Evolutionary conservation across 1,140 invertebrate species (phyloP).

Genomic region (Maconellicoccus hirsutus): DNA sequence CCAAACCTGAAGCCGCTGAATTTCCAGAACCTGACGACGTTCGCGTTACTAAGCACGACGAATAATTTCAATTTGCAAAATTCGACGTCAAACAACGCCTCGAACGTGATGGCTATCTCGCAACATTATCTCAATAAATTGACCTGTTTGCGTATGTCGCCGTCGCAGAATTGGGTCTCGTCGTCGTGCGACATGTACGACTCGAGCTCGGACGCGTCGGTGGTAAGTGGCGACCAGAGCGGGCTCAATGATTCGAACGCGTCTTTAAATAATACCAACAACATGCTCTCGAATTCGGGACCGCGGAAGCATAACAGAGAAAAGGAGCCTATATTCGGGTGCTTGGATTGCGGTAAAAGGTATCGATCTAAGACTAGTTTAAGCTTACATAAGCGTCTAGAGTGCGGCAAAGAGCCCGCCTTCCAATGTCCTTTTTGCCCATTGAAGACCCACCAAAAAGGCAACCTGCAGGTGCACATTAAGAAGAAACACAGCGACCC

Average conservation of each 20-base stretch:
- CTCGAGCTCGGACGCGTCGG: slow-evolving; percentile 25
- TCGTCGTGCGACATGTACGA: slow-evolving; percentile 24
- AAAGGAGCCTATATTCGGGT: slow-evolving; percentile 31
- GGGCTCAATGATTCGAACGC: not conserved
- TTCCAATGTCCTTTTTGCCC: slow-evolving; percentile 42
- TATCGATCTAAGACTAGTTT: slow-evolving; percentile 41
- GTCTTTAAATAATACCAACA: slow-evolving; percentile 23
- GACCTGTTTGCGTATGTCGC: slow-evolving; percentile 12
- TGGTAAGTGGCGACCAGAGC: not conserved
- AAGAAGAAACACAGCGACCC: slow-evolving; percentile 34
- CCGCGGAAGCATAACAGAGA: slow-evolving; percentile 26
- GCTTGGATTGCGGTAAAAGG: slow-evolving; percentile 36
- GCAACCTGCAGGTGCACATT: slow-evolving; percentile 39
- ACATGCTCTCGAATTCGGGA: slow-evolving; percentile 22
- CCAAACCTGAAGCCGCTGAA: slow-evolving; percentile 11
- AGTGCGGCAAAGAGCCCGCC: slow-evolving; percentile 43
- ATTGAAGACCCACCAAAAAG: slow-evolving; percentile 40
- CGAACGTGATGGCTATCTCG: slow-evolving; percentile 27
- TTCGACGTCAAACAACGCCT: not conserved
- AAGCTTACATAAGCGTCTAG: slow-evolving; percentile 41
- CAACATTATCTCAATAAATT: slow-evolving; percentile 28
- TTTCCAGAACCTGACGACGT: slow-evolving; percentile 5
- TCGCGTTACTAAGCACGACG: not conserved
- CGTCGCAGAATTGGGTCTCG: slow-evolving; percentile 17
- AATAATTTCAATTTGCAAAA: slow-evolving; percentile 9